Evolutionary conservation across 2,113 vertebrate species (phyloP).

Genomic region (Neoarius graeffei): DNA sequence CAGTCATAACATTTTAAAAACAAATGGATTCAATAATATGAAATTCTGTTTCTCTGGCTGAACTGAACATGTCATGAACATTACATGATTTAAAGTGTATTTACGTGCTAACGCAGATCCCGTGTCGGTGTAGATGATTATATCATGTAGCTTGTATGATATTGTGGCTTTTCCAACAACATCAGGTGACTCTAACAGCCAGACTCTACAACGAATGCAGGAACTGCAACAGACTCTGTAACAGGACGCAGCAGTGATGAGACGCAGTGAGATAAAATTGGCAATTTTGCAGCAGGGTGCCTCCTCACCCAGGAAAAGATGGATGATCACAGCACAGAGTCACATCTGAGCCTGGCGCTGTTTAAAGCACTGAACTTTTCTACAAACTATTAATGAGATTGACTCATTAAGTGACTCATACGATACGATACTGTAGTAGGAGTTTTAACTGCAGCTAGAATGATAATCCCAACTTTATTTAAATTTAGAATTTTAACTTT

Average conservation of each 20-base stretch:
- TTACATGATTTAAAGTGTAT: not conserved
- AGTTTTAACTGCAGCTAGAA: not conserved
- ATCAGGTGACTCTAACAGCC: not conserved
- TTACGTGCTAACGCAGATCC: too few species aligned
- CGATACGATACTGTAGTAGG: not conserved
- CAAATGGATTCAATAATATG: not conserved
- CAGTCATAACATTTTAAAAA: not conserved
- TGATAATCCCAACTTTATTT: not conserved
- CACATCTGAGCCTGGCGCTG: slow-evolving; percentile 24
- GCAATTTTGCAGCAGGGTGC: slow-evolving; percentile 23
- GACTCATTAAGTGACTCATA: not conserved
- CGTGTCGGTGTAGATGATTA: not conserved
- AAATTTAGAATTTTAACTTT: not conserved
- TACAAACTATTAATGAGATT: not conserved
- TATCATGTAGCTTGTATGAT: not conserved
- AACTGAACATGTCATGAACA: not conserved
- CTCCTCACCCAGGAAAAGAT: slow-evolving; percentile 24
- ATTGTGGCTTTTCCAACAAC: not conserved
- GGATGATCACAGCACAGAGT: slow-evolving; percentile 11
- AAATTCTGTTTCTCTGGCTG: not conserved
- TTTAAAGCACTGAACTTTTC: not conserved
- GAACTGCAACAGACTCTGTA: slow-evolving; percentile 18
- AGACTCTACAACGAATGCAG: not conserved
- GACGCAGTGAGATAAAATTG: slow-evolving; percentile 19
- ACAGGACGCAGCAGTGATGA: slow-evolving; percentile 7